Evolutionary conservation across 2,113 vertebrate species (phyloP).

Genomic region (Tachysurus fulvidraco): DNA sequence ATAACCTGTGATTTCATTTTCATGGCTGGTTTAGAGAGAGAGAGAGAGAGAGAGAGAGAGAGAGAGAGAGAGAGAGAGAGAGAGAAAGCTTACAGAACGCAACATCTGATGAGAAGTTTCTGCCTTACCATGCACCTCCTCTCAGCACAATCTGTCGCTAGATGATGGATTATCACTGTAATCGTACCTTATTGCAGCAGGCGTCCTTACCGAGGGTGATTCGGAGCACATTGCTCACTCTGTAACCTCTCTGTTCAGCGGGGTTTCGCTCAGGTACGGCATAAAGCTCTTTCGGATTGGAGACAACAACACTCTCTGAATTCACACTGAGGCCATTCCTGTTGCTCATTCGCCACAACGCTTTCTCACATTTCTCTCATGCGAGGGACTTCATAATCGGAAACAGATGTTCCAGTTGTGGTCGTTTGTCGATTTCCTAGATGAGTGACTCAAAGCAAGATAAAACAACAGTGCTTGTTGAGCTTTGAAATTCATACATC

Average conservation of each 20-base stretch:
- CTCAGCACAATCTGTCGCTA: slow-evolving; percentile 5
- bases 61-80: too few relatives aligned
- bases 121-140: slow-evolving; percentile 40
- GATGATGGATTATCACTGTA: slow-evolving; percentile 50
- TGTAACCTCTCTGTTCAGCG: slow-evolving; percentile 39
- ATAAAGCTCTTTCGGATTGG: neutral
- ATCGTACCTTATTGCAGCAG: slow-evolving; percentile 39
- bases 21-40: neutral
- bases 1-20: neutral
- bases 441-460: slow-evolving; percentile 32
- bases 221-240: slow-evolving; percentile 27
- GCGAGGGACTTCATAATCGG: neutral
- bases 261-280: neutral
- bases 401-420: slow-evolving; percentile 18
- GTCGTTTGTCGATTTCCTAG: slow-evolving; percentile 20
- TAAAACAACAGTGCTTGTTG: slow-evolving; percentile 42
- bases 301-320: slow-evolving; percentile 9
- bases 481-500: slow-evolving; percentile 41
- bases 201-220: slow-evolving; percentile 20
- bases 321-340: slow-evolving; percentile 1
- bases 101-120: slow-evolving; percentile 1
- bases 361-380: neutral
- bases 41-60: too few relatives aligned
- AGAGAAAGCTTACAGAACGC: neutral
- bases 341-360: neutral